Conservation (phyloP, 1,140 invertebrate genomes). For the Scylla paramamosain region DNA sequence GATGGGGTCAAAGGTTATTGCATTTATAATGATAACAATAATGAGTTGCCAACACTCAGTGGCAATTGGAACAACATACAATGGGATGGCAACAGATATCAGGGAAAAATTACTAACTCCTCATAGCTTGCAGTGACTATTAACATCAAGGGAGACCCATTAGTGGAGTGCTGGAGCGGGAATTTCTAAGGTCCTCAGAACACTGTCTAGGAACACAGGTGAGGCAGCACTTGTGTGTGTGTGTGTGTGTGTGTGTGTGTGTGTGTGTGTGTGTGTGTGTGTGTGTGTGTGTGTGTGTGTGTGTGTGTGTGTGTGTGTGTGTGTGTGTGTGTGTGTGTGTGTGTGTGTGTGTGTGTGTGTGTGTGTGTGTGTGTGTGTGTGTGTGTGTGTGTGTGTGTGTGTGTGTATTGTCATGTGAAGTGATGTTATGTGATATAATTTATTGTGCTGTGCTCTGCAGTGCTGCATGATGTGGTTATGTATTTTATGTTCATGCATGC, state of each 20-base stretch:
- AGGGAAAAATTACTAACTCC: not conserved
- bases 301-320: slow-evolving; percentile 35
- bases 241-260: slow-evolving; percentile 27
- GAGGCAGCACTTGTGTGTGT: not conserved
- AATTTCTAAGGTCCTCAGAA: slow-evolving; percentile 48
- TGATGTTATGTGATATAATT: no score
- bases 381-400: no score
- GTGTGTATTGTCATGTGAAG: no score
- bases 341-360: slow-evolving; percentile 34
- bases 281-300: slow-evolving; percentile 41
- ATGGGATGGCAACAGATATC: not conserved
- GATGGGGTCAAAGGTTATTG: slow-evolving; percentile 18
- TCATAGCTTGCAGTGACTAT: slow-evolving; percentile 10
- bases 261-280: slow-evolving; percentile 34
- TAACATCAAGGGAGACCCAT: slow-evolving; percentile 1
- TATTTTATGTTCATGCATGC: no score
- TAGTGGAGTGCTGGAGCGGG: slow-evolving; percentile 7
- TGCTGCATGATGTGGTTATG: not conserved
- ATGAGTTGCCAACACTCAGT: not conserved
- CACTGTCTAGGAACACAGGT: slow-evolving; percentile 40
- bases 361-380: slow-evolving; percentile 5
- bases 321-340: slow-evolving; percentile 40
- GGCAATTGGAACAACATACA: not conserved
- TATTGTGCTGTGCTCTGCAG: no score
- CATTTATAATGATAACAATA: not conserved